These are phyloP conservation scores for Lepidiolamprologus cunningtoni DNA, from an alignment of 2,113 vertebrate genomes.

Conservation along the genomic window DNA sequence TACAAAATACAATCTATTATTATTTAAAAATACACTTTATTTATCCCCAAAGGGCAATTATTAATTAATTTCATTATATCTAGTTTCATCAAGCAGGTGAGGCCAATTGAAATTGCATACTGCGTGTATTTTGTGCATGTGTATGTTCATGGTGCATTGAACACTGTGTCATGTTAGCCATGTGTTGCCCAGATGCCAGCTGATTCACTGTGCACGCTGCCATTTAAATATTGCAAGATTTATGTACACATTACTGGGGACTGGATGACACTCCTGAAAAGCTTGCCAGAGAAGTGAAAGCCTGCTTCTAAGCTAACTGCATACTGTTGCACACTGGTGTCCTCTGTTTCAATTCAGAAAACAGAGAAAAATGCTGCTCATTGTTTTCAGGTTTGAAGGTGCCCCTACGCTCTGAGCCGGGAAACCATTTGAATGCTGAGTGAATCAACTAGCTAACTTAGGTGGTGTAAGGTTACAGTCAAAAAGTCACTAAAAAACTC, in stretches of 20 bases:
- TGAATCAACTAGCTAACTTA: not conserved
- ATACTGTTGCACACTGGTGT: not conserved
- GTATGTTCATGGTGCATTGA: not conserved
- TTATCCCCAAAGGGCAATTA: not conserved
- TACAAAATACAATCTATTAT: not conserved
- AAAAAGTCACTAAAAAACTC: not conserved
- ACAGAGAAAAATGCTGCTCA: not conserved
- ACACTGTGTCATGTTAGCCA: not conserved
- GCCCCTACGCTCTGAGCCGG: not conserved
- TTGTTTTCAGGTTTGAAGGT: not conserved
- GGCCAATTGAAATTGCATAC: not conserved
- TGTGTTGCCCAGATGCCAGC: not conserved
- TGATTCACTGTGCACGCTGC: not conserved
- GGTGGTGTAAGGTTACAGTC: not conserved
- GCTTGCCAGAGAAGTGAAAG: not conserved
- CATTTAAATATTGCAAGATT: not conserved
- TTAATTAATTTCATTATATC: not conserved
- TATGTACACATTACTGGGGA: rapidly evolving
- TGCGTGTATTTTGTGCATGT: not conserved
- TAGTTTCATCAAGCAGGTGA: not conserved
- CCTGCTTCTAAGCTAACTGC: not conserved
- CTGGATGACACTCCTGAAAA: not conserved
- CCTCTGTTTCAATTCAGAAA: not conserved
- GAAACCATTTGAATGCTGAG: not conserved
- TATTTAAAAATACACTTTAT: not conserved